Percentiles rank a stretch among this genome's conserved stretches.
Conservation (phyloP, 2,888 invertebrate species). For the Scotopteryx bipunctaria region DNA sequence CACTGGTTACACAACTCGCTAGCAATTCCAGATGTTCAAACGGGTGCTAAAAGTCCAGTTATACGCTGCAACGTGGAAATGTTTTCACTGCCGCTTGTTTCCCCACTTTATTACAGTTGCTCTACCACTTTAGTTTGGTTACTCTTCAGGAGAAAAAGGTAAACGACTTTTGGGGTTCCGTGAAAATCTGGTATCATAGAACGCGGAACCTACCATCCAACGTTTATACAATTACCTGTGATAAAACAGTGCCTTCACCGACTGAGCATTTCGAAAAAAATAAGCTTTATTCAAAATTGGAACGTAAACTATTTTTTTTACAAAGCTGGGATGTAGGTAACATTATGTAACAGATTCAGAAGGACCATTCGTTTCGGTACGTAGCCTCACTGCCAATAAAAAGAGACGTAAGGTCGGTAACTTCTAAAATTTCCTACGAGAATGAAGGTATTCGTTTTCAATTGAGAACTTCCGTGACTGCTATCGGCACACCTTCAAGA, state of each 20-base stretch:
- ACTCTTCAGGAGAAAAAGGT: background rate
- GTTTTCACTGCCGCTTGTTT: constrained; percentile 37
- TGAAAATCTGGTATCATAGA: background rate
- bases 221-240: background rate
- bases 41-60: constrained; percentile 38
- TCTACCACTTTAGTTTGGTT: constrained; percentile 15
- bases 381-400: background rate
- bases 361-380: too few relatives aligned
- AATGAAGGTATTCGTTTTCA: constrained; percentile 27
- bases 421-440: constrained; percentile 14
- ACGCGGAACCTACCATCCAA: background rate
- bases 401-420: constrained; percentile 11
- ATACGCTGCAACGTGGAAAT: constrained; percentile 48
- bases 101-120: constrained; percentile 50
- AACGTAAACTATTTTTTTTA: too few relatives aligned
- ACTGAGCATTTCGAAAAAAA: too few relatives aligned
- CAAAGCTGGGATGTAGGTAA: too few relatives aligned
- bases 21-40: constrained; percentile 35
- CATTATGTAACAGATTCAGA: too few relatives aligned
- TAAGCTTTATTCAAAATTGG: too few relatives aligned
- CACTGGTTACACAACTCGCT: background rate
- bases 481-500: constrained; percentile 34
- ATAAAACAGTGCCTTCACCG: too few relatives aligned
- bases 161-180: background rate
- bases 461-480: constrained; percentile 35